Percentiles rank a stretch among this genome's conserved stretches.
Conservation (phyloP, 1,140 invertebrate species). For the Manduca sexta region DNA sequence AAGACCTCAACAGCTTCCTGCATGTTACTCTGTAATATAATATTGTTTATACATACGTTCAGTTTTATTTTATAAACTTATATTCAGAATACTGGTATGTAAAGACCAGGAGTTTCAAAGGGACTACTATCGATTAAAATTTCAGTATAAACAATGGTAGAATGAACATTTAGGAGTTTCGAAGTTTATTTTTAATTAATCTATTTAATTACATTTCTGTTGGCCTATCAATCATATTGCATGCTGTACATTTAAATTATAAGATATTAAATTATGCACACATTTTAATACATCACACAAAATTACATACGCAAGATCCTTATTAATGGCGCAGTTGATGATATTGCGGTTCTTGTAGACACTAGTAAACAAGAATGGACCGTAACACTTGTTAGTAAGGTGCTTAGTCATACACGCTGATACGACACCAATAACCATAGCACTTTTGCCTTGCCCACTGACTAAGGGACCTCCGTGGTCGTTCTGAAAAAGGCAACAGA, state of each 20-base stretch:
- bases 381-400: conserved; percentile 35
- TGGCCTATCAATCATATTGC: too few species aligned
- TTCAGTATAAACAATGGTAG: too few species aligned
- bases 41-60: too few species aligned
- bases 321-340: conserved; percentile 44
- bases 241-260: too few species aligned
- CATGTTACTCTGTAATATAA: conserved; percentile 27
- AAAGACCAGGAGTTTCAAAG: too few species aligned
- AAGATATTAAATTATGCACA: too few species aligned
- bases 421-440: conserved; percentile 37
- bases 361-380: conserved; percentile 45
- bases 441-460: conserved; percentile 23
- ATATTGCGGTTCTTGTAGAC: conserved; percentile 35
- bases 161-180: too few species aligned
- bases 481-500: conserved; percentile 23
- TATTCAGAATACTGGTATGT: too few species aligned
- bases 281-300: not conserved
- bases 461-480: conserved; percentile 47
- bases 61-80: too few species aligned
- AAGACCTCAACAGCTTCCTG: conserved; percentile 23
- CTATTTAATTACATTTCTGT: too few species aligned
- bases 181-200: too few species aligned
- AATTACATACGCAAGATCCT: conserved; percentile 30
- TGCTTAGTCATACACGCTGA: conserved; percentile 42
- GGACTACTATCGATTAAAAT: too few species aligned